Evolutionary conservation across 2,113 vertebrate species (phyloP).

Genomic region (Clarias magur): DNA sequence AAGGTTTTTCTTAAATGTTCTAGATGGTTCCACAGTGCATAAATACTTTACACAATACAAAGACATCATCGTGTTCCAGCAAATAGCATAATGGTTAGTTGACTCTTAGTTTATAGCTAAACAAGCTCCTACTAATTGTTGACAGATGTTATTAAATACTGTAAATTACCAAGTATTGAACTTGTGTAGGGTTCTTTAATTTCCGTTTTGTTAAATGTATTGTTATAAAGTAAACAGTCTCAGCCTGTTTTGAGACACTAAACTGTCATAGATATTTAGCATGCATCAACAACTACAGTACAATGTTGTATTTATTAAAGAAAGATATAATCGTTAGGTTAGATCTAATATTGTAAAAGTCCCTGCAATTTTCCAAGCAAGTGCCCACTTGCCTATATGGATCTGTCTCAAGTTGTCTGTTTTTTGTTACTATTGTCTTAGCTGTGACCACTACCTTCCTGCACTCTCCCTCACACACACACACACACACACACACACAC

Average conservation of each 20-base stretch:
- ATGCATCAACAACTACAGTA: background rate
- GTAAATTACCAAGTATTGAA: background rate
- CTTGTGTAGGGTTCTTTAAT: background rate
- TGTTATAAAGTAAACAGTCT: background rate
- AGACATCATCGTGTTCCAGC: background rate
- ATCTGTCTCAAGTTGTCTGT: too few relatives aligned
- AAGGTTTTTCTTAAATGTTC: slow-evolving; percentile 50
- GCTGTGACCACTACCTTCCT: too few relatives aligned
- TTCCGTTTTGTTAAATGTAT: background rate
- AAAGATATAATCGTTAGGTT: too few relatives aligned
- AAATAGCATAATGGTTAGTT: background rate
- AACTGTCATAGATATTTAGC: background rate
- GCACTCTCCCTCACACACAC: too few relatives aligned
- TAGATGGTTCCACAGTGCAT: background rate
- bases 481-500: too few relatives aligned
- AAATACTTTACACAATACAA: background rate
- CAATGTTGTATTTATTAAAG: too few relatives aligned
- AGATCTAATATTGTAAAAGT: too few relatives aligned
- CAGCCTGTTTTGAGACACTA: background rate
- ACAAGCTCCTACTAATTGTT: background rate
- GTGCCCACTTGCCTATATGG: too few relatives aligned
- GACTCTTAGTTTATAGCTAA: background rate
- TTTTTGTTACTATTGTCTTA: too few relatives aligned
- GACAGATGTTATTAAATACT: background rate
- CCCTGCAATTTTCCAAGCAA: too few relatives aligned